Evolutionary conservation across 2,113 vertebrate species (phyloP), one percentile per base, ranked within the genome.

Genomic region (Poicephalus gulielmi): DNA sequence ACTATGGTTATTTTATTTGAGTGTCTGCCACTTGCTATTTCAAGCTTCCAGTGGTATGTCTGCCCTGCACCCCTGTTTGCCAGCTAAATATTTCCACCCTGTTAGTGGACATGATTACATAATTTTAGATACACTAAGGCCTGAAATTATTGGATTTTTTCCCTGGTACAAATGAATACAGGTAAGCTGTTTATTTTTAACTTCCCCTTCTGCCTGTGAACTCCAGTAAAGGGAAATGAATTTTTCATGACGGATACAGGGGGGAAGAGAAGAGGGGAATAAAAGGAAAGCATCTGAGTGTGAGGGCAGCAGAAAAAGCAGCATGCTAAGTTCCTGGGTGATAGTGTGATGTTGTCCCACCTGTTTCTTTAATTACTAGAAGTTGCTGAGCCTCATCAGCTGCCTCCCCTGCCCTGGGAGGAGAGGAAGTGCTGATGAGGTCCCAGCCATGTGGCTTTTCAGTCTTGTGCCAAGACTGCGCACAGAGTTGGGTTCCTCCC

Each of bases 131-230:
- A 41, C 46, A 63, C 57, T 53, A 77, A 80, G 49, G 63, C 80
- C 81, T 94, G 66, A 84, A 95, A 89, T 92, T 33, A 91, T 43
- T 87, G 84, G 59, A 88, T 53, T 88, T 90, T 75, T 76, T 11
- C 53, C 60, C 64, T 73, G 41, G 14, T 62, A 85, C 28, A 77
- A 86, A 91, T 82, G 53, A 92, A 69, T 76, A 6, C 19, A 16
- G 94, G 75, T 66, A 82, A 94, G n/a, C 55, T 22, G 55, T 67
- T 91, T 96, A 86, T 96, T 96, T 96, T 95, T 94, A 92, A 90
- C 66, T 92, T 89, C 1, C 3, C 41, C 53, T 84, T 20, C 91
- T 90, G 84, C 77, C 75, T 71, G 50, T 63, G 57, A 94, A 73
- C 78, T 94, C 66, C 70, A 91, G 74, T 67, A 85, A 82, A 69